Percentiles rank a stretch among this genome's conserved stretches.
Conservation (phyloP, 2,888 invertebrate species). For the Rhagonycha lutea region DNA sequence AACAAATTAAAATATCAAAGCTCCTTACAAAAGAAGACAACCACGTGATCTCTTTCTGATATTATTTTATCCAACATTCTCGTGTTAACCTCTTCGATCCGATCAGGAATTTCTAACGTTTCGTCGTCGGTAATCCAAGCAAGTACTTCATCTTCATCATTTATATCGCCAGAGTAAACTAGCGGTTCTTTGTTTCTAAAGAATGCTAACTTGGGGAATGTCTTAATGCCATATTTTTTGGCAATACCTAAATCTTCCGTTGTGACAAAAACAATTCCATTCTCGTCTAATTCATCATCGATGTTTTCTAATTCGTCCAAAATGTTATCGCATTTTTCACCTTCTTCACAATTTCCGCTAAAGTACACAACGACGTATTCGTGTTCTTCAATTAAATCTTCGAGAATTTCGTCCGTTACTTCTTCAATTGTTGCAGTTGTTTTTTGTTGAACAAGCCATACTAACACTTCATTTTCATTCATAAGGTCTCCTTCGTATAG, state of each 20-base stretch:
- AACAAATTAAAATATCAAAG: background rate
- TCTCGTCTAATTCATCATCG: conserved; percentile 90
- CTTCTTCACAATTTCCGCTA: conserved; percentile 87
- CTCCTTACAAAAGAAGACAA: conserved; percentile 89
- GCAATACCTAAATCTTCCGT: conserved; percentile 83
- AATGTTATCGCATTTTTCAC: conserved; percentile 84
- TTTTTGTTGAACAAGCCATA: conserved; percentile 87
- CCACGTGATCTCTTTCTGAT: conserved; percentile 84
- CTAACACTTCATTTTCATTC: conserved; percentile 90
- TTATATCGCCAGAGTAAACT: conserved; percentile 79
- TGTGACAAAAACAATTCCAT: conserved; percentile 91
- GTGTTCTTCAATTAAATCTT: conserved; percentile 83
- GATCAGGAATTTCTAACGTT: conserved; percentile 87
- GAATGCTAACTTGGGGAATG: conserved; percentile 84
- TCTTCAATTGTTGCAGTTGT: conserved; percentile 91
- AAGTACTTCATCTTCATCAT: conserved; percentile 89
- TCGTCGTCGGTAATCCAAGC: conserved; percentile 91
- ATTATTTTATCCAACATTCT: conserved; percentile 90
- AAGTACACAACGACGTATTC: conserved; percentile 95
- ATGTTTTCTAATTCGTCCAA: conserved; percentile 87
- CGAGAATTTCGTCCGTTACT: conserved; percentile 88
- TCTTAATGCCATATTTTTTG: conserved; percentile 83
- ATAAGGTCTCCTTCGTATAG: conserved; percentile 89
- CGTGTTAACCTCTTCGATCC: conserved; percentile 89
- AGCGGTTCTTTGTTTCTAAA: conserved; percentile 91